Percentiles rank a stretch among this genome's conserved stretches.
Conservation (phyloP, 2,113 vertebrate species). For the Oreochromis spilurus region DNA sequence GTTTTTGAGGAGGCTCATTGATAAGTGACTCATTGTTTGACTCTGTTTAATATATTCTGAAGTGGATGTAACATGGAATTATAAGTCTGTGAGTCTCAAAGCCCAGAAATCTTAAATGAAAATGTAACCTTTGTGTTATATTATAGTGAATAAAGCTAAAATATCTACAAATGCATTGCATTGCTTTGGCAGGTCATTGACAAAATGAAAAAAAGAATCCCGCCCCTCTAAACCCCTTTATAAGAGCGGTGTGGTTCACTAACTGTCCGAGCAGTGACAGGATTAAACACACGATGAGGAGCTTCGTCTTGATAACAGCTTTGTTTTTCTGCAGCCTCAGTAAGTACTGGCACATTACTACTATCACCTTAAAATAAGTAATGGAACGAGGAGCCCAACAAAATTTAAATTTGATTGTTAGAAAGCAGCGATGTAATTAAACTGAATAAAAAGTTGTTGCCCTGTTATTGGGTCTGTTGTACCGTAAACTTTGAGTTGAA, state of each 20-base stretch:
- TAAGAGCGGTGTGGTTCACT: neutral
- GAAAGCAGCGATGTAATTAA: fast-evolving
- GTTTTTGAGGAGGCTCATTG: neutral
- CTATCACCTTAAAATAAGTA: fast-evolving
- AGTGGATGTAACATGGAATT: fast-evolving
- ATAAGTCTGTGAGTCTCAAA: neutral
- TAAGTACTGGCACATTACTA: neutral
- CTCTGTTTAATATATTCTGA: neutral
- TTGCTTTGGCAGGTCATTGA: too few relatives aligned
- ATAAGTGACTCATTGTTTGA: neutral
- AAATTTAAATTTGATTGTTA: fast-evolving
- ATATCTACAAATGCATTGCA: too few relatives aligned
- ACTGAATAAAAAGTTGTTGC: fast-evolving
- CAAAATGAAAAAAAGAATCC: neutral
- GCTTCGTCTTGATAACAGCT: neutral
- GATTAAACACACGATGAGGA: neutral
- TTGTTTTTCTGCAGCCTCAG: neutral
- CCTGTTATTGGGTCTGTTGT: fast-evolving
- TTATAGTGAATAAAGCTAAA: neutral
- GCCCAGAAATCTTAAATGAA: fast-evolving
- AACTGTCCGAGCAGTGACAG: neutral
- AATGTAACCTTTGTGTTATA: neutral
- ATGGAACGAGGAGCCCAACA: neutral
- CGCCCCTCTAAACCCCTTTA: neutral
- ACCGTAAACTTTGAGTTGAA: fast-evolving